phyloP scores from a whole-genome alignment of 2,888 invertebrate genomes.

The Ophraella communa region DNA sequence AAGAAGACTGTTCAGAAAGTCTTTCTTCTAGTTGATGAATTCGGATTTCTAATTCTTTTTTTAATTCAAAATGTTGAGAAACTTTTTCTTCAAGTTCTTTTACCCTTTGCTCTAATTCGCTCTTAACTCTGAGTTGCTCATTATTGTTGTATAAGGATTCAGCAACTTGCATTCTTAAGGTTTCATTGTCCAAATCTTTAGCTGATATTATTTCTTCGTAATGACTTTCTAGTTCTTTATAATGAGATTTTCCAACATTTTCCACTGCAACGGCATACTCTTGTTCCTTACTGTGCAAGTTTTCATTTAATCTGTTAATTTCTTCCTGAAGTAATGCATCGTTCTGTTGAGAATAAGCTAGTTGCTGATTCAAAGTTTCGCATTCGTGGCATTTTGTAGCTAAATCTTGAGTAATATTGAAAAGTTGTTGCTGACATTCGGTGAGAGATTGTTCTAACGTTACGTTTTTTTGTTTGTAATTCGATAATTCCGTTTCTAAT shows the following conservation, averaged over 20 bases:
- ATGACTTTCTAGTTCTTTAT: conserved; percentile 43
- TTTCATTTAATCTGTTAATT: conserved; percentile 31
- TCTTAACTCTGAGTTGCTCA: background rate
- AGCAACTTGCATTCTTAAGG: conserved; percentile 45
- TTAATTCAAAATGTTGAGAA: background rate
- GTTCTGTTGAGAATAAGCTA: conserved; percentile 37
- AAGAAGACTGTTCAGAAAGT: conserved; percentile 63
- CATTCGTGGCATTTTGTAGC: conserved; percentile 36
- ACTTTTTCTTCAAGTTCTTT: conserved; percentile 6
- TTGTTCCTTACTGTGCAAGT: conserved; percentile 33
- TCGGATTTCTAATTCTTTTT: conserved; percentile 16
- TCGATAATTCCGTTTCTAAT: conserved; percentile 42
- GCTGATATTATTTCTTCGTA: conserved; percentile 48
- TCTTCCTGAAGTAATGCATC: conserved; percentile 37
- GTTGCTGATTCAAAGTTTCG: conserved; percentile 35
- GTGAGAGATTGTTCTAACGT: conserved; percentile 34
- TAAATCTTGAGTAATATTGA: conserved; percentile 33
- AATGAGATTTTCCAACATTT: conserved; percentile 33
- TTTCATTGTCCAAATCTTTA: conserved; percentile 51
- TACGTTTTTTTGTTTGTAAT: conserved; percentile 35
- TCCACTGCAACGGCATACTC: conserved; percentile 37
- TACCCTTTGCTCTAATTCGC: conserved; percentile 29
- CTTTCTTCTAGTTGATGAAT: conserved; percentile 57
- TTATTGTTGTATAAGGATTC: conserved; percentile 35
- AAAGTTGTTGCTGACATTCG: conserved; percentile 38